Conservation (phyloP, 2,797 vertebrate species). For the Myripristis murdjan region DNA sequence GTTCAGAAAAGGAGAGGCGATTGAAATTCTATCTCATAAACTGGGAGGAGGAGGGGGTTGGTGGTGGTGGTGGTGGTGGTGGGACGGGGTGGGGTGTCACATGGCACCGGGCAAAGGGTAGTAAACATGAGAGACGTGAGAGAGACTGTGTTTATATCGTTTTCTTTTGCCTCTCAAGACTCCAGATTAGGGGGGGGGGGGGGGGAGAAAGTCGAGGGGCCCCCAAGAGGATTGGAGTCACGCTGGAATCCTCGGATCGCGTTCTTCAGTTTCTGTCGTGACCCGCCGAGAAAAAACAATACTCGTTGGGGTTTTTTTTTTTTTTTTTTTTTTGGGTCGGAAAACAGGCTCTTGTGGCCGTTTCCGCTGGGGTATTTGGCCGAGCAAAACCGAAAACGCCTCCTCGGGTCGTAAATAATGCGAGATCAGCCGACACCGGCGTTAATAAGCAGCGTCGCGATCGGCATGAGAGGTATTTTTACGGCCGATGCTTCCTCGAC, state of each 20-base stretch:
- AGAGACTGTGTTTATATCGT: slow-evolving; percentile 58
- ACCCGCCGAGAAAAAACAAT: too few species aligned
- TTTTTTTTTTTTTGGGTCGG: too few species aligned
- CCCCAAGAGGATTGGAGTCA: slow-evolving; percentile 41
- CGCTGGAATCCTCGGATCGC: slow-evolving; percentile 48
- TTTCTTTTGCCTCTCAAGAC: slow-evolving; percentile 32
- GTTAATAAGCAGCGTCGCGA: too few species aligned
- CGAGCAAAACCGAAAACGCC: too few species aligned
- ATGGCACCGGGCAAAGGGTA: slow-evolving; percentile 49
- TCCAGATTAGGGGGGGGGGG: too few species aligned
- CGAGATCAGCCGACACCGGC: too few species aligned
- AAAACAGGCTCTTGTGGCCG: too few species aligned
- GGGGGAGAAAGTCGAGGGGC: slow-evolving; percentile 38
- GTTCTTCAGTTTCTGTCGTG: slow-evolving; percentile 3
- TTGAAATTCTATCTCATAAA: slow-evolving; percentile 82
- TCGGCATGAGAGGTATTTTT: too few species aligned
- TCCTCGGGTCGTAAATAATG: too few species aligned
- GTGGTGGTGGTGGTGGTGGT: slow-evolving; percentile 15
- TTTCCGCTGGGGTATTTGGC: too few species aligned
- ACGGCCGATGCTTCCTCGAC: too few species aligned
- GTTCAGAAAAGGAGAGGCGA: slow-evolving; percentile 73
- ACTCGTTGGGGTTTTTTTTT: too few species aligned
- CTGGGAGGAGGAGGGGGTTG: not conserved
- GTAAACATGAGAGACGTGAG: slow-evolving; percentile 71
- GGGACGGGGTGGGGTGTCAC: slow-evolving; percentile 29